These are phyloP conservation scores for Microcebus murinus DNA, from an alignment of 2,113 vertebrate genomes.

Conservation along the genomic window DNA sequence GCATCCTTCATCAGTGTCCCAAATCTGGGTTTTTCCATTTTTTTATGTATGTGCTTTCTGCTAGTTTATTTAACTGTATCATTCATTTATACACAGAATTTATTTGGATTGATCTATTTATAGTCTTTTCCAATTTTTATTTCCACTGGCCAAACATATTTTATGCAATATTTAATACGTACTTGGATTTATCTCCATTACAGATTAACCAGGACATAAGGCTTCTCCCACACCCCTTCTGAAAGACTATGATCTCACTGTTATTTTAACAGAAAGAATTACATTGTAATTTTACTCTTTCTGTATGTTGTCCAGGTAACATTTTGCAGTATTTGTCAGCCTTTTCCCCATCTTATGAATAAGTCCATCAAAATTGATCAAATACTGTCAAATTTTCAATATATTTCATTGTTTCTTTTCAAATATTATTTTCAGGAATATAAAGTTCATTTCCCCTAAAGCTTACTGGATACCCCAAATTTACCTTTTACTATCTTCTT, in stretches of 20 bases:
- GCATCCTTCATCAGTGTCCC: not conserved
- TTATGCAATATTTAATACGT: not conserved
- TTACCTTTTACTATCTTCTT: slow-evolving; percentile 56
- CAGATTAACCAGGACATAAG: not conserved
- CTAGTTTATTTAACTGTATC: slow-evolving; percentile 73
- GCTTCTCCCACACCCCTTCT: not conserved
- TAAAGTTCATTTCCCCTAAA: slow-evolving; percentile 37
- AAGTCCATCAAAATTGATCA: not conserved
- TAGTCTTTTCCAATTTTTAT: not conserved
- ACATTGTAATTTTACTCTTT: not conserved
- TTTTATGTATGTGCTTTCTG: slow-evolving; percentile 45
- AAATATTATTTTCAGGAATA: not conserved
- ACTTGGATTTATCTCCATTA: not conserved
- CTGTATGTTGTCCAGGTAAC: not conserved
- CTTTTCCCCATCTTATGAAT: not conserved
- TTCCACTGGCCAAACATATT: not conserved
- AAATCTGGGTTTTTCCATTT: not conserved
- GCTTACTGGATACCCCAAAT: slow-evolving; percentile 30
- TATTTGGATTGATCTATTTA: slow-evolving; percentile 43
- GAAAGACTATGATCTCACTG: not conserved
- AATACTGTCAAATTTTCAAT: not conserved
- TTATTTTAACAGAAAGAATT: not conserved
- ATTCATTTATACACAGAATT: slow-evolving; percentile 75
- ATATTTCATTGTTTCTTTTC: slow-evolving; percentile 22
- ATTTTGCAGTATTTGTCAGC: not conserved